Percentiles rank a stretch among this genome's conserved stretches.
These are phyloP conservation scores for Brachionus rubens DNA, from an alignment of 1,140 invertebrate genomes.

Conservation along the genomic window DNA sequence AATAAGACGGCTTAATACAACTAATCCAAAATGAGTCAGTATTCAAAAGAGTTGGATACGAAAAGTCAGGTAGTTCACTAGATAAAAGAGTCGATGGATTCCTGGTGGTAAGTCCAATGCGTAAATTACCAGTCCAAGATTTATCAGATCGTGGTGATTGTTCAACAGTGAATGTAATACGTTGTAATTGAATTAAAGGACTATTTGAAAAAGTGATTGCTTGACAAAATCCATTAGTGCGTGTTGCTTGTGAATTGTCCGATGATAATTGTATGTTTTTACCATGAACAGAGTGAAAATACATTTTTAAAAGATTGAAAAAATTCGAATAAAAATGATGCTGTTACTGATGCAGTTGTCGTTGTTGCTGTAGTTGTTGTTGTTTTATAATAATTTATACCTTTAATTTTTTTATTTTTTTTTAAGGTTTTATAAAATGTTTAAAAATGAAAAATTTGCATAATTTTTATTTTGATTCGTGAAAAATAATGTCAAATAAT, in stretches of 20 bases:
- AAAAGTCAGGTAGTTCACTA: constrained; percentile 54
- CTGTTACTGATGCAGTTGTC: not conserved
- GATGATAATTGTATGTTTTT: constrained; percentile 27
- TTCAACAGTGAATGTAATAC: constrained; percentile 51
- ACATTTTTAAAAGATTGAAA: constrained; percentile 25
- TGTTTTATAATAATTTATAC: constrained; percentile 40
- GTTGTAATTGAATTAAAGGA: not conserved
- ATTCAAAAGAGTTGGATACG: constrained; percentile 54
- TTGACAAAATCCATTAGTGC: not conserved
- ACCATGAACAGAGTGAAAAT: constrained; percentile 45
- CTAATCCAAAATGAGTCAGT: constrained; percentile 58
- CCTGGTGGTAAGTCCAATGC: constrained; percentile 56
- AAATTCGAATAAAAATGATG: not conserved
- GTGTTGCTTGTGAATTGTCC: not conserved
- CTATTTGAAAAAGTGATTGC: constrained; percentile 30
- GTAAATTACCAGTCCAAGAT: constrained; percentile 59
- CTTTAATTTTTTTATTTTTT: constrained; percentile 6
- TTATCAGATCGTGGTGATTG: constrained; percentile 49
- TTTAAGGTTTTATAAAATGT: not conserved
- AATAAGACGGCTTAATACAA: constrained; percentile 53
- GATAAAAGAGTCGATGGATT: constrained; percentile 52
- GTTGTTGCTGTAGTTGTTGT: not conserved
- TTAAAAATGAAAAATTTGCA: no score
- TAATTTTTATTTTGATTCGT: no score
- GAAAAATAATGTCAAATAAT: no score